Evolutionary conservation across 2,888 invertebrate species (phyloP), one percentile per base, ranked within the genome.

Genomic region (Dryobotodes eremita): DNA sequence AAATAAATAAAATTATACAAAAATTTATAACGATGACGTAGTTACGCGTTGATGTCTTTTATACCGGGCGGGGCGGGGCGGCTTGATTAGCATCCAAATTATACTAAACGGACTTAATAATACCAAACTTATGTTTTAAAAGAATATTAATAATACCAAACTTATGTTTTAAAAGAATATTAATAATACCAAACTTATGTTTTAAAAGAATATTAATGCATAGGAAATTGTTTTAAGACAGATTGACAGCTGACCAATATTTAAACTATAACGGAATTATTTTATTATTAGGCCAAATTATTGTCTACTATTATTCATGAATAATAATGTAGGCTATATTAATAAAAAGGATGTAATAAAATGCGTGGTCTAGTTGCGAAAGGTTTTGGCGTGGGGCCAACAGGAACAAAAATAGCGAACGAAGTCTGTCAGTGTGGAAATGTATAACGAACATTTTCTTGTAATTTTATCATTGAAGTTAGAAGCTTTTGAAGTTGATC

Each of bases 11-110:
- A 81, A 77, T 59, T 81, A 70, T 75, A 70, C 70, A 68, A 55
- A 31, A 69, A 74, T 80, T 55, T 76, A 82, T 81, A 79, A 79
- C n/a, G 71, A 65, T 85, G 77, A 83, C 76, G 69, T 75, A 4
- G 53, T 57, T 86, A 91, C 95, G 94, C 96, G 96, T 96, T 95
- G 95, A 96, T 94, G 95, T 96, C 96, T 96, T 92, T 90, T 90
- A 89, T 92, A 93, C 66, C 83, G 90, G 86, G 84, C 78, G 85
- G 80, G 78, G 80, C 85, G 86, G 86, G 79, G 82, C 86, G 50
- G 65, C 11, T 53, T 80, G 64, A 83, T 80, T 87, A 84, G 42
- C 81, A 75, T 75, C 23, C 70, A 80, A 79, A 83, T 85, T 75
- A 74, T 64, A 74, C 46, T 66, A 74, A 69, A 86, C 68, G 17